Base-by-base conservation (phyloP, 2,888 invertebrate species). In the Chloroclysta siterata region DNA sequence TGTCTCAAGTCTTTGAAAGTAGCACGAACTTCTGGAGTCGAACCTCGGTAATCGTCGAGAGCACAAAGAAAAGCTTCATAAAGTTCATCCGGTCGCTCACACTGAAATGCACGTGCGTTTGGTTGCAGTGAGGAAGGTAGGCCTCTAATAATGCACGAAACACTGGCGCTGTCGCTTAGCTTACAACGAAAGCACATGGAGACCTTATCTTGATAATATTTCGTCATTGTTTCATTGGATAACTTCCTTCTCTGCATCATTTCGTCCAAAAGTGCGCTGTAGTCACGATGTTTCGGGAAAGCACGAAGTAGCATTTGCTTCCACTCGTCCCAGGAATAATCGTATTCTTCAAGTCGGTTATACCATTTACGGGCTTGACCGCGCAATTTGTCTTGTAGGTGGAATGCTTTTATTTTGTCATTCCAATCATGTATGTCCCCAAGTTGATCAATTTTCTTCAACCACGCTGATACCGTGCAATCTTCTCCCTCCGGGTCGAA, bases 161-260 rank as follows among this genome's bases (percentile, higher is more conserved):
- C n/a, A n/a, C n/a, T n/a, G n/a, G n/a, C n/a, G n/a, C n/a, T n/a
- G n/a, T n/a, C n/a, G n/a, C n/a, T n/a, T n/a, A n/a, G n/a, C n/a
- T n/a, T n/a, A n/a, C n/a, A n/a, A 0, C 76, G 69, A 28, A 68
- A 73, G 46, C 77, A 77, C 72, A 76, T 69, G 46, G 76, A 68
- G 1, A 72, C 17, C 65, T 78, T 79, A 1, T 77, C 75, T 47
- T 79, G 77, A n/a, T 73, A 77, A 39, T 77, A 78, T 46, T 77
- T 72, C 0, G 74, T 76, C 75, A 77, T 76, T 2, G 48, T 56
- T 41, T 56, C 56, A 8, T 0, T 22, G 5, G 51, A 42, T 44
- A 29, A 4, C 11, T 76, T 75, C 46, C 63, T 74, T 44, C 76
- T 58, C 0, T 56, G 28, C n/a, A 75, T 41, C 66, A 76, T 59